Conservation (phyloP, 2,888 invertebrate genomes). For the Yponomeuta cagnagella region DNA sequence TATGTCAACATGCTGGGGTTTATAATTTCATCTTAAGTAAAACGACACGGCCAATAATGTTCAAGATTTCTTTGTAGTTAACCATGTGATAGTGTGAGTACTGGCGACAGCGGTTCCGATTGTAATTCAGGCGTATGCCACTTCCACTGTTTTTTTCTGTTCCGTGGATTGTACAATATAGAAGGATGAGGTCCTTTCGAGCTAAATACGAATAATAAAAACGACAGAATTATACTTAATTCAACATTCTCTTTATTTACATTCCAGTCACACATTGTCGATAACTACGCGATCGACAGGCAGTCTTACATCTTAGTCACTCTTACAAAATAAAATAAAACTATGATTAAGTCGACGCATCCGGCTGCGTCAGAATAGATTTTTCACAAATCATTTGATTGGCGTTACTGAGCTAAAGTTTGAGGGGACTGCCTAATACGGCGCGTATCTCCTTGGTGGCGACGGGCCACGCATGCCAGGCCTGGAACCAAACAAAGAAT, state of each 20-base stretch:
- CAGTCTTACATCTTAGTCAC: slow-evolving; percentile 44
- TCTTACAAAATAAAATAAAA: slow-evolving; percentile 29
- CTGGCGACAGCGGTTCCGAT: no score
- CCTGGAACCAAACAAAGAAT: slow-evolving; percentile 64
- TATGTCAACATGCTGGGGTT: no score
- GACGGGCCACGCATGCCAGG: slow-evolving; percentile 88
- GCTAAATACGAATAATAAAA: slow-evolving; percentile 24
- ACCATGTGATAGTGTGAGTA: no score
- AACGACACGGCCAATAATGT: no score
- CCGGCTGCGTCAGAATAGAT: slow-evolving; percentile 33
- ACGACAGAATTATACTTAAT: slow-evolving; percentile 5
- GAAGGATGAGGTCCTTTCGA: no score
- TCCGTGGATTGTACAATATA: no score
- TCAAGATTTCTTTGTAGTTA: no score
- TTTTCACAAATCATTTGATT: neutral
- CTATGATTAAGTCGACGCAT: slow-evolving; percentile 30
- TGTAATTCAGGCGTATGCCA: no score
- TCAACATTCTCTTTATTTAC: slow-evolving; percentile 5
- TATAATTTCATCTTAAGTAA: no score
- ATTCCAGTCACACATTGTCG: slow-evolving; percentile 7
- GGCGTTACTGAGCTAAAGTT: neutral
- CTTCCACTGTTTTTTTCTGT: no score
- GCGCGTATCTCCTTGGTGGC: slow-evolving; percentile 90
- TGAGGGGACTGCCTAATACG: slow-evolving; percentile 74
- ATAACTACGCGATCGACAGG: slow-evolving; percentile 35